Evolutionary conservation across 2,888 invertebrate species (phyloP).

Genomic region (Auanema freiburgensis): DNA sequence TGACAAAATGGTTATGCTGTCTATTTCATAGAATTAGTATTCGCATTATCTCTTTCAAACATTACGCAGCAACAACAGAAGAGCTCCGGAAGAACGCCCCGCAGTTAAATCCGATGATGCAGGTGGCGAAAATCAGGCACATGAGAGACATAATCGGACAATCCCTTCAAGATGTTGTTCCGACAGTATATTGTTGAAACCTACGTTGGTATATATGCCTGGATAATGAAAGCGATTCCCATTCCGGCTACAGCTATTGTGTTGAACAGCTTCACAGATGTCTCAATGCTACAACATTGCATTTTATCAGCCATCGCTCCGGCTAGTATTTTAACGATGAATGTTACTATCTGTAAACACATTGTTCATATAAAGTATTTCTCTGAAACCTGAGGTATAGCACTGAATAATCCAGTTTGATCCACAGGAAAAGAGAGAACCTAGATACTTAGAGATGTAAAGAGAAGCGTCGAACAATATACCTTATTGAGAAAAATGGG

Average conservation of each 20-base stretch:
- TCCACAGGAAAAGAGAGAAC: constrained; percentile 42
- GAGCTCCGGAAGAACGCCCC: constrained; percentile 41
- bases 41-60: not conserved
- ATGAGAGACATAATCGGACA: constrained; percentile 19
- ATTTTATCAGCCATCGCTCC: constrained; percentile 37
- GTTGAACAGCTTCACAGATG: constrained; percentile 38
- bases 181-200: not conserved
- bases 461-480: not conserved
- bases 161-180: not conserved
- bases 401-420: constrained; percentile 36
- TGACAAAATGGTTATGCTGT: constrained; percentile 44
- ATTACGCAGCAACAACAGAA: constrained; percentile 39
- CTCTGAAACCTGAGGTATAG: constrained; percentile 37
- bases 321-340: constrained; percentile 34
- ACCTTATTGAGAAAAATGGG: constrained; percentile 39
- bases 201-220: constrained; percentile 31
- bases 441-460: constrained; percentile 1
- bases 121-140: constrained; percentile 28
- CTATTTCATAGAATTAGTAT: constrained; percentile 13
- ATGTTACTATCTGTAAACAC: constrained; percentile 24
- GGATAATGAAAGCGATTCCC: constrained; percentile 33
- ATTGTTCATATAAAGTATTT: no score
- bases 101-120: constrained; percentile 43
- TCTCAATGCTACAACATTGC: constrained; percentile 29
- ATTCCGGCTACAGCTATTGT: constrained; percentile 35